Evolutionary conservation across 37 sponge, comb jelly and placozoan species (phyloP), one percentile per base, ranked within the genome.

Genomic region (Oopsacas minuta): DNA sequence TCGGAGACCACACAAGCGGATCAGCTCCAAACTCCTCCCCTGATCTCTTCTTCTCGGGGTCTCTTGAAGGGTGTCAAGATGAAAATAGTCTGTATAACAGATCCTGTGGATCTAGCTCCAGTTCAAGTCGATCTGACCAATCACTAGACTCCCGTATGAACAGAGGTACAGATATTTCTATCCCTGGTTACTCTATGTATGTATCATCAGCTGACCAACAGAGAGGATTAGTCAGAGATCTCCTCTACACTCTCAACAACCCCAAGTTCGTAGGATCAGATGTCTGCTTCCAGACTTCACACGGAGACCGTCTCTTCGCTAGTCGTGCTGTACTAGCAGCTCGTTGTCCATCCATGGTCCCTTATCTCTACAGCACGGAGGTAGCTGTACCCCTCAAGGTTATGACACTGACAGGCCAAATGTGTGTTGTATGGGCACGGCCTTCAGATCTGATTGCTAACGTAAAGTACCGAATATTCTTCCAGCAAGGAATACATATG

Each of bases 321-420:
- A 86, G 90, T 52, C 82, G 92, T 36, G 88, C 85, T 30, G 32
- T 89, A 20, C 87, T 92, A 12, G 42, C 88, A 15, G 86, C 61
- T 1, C 49, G 81, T 0, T 89, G 90, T 39, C 82, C 39, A 28
- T 35, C 37, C 37, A 83, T 92, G 81, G 53, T 46, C 10, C 87
- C 86, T 0, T 36, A 89, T 23, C 86, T 92, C 30, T 92, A 88
- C 81, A 88, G 52, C 36, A 82, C 35, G 22, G 86, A 89, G 85
- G 88, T 90, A 88, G 81, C 88, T 34, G 89, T 87, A 52, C 86
- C 86, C 25, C 86, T 91, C 37, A 85, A 39, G 25, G 82, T 91
- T 32, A 81, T 37, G 25, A 84, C 87, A 0, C 39, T 87, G n/a
- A 87, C 35, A 15, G 89, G 88, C 0, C 52, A 37, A 5, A 28